Evolutionary conservation across 2,797 vertebrate genomes (phyloP).

Genomic region (Pangasius mekongensis): DNA sequence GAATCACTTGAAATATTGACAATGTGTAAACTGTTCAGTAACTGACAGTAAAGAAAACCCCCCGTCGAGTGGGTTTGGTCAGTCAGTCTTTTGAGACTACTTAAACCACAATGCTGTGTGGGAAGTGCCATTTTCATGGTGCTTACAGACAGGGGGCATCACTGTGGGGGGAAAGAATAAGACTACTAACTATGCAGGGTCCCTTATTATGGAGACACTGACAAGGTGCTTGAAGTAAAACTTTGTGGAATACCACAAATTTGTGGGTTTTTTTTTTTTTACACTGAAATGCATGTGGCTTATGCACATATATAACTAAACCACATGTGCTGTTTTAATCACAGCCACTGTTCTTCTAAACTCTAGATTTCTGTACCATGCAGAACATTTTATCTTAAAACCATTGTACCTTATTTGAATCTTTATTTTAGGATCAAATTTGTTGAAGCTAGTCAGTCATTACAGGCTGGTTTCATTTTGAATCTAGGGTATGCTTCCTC

Average conservation of each 20-base stretch:
- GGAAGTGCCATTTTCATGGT: neutral
- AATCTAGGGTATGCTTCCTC: neutral
- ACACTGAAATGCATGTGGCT: neutral
- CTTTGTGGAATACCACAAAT: neutral
- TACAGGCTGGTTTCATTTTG: neutral
- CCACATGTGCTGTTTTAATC: neutral
- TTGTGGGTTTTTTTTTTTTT: neutral
- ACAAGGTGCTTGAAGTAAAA: neutral
- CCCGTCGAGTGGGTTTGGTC: neutral
- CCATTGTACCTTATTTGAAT: neutral
- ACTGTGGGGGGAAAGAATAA: neutral
- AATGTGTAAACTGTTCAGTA: neutral
- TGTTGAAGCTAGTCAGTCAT: neutral
- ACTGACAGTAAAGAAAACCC: neutral
- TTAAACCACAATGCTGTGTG: neutral
- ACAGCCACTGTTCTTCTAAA: neutral
- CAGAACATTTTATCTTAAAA: neutral
- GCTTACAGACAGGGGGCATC: neutral
- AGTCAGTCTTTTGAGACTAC: neutral
- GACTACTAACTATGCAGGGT: neutral
- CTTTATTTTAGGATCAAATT: neutral
- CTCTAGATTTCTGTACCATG: too few species aligned
- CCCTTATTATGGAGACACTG: neutral
- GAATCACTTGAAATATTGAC: neutral
- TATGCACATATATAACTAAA: neutral